phyloP scores from a whole-genome alignment of 2,113 vertebrate genomes.

The Semnornis frantzii region DNA sequence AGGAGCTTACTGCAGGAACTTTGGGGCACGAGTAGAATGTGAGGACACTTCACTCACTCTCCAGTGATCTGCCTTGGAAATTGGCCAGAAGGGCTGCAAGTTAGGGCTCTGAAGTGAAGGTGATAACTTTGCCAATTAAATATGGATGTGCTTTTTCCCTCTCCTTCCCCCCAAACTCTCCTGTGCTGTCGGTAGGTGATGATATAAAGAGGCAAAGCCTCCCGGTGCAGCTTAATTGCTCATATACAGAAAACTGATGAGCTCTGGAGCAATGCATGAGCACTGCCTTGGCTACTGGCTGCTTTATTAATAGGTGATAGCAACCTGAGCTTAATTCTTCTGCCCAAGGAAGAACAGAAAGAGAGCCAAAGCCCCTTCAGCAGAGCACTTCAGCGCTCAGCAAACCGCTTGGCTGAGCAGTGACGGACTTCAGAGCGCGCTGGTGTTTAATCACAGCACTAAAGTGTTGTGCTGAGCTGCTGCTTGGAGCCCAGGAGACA shows the following conservation, averaged over 20 bases:
- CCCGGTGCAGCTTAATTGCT: slow-evolving; percentile 74
- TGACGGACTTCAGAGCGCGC: not conserved
- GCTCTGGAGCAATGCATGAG: slow-evolving; percentile 24
- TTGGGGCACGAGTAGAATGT: slow-evolving; percentile 35
- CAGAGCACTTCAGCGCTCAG: not conserved
- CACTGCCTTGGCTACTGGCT: slow-evolving; percentile 53
- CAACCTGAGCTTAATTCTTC: slow-evolving; percentile 21
- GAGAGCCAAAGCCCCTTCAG: not conserved
- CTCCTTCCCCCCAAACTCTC: slow-evolving; percentile 11
- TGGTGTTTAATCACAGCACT: not conserved
- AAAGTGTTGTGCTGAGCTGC: not conserved
- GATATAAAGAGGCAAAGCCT: slow-evolving; percentile 67
- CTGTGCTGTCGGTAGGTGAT: slow-evolving; percentile 58
- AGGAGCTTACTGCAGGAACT: not conserved
- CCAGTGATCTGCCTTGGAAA: slow-evolving; percentile 49
- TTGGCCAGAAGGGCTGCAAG: slow-evolving; percentile 3
- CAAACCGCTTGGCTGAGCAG: not conserved
- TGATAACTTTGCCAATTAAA: slow-evolving; percentile 72
- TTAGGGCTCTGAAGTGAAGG: slow-evolving; percentile 55
- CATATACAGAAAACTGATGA: slow-evolving; percentile 67
- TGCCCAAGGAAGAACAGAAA: slow-evolving; percentile 54
- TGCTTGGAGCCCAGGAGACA: not conserved
- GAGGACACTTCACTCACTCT: slow-evolving; percentile 38
- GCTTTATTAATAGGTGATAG: slow-evolving; percentile 57
- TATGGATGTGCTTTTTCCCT: slow-evolving; percentile 16